These are phyloP conservation scores for Meles meles DNA, from an alignment of 2,113 vertebrate species.

Conservation along the genomic window DNA sequence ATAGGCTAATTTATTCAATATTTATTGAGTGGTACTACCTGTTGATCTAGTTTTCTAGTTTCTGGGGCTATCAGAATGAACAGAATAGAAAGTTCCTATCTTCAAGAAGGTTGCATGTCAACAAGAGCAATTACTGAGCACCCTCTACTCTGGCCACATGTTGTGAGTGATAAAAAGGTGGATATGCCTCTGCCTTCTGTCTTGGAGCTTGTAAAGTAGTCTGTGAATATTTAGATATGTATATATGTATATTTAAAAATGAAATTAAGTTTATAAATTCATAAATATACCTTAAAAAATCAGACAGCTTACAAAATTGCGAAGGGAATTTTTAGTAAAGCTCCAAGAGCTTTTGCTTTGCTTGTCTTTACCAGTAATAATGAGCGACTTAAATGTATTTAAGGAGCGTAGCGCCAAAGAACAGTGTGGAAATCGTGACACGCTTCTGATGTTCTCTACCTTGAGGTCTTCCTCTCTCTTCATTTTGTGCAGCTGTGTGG, in stretches of 20 bases:
- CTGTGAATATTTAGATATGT: background rate
- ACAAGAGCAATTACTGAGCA: background rate
- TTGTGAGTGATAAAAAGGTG: background rate
- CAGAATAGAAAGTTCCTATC: background rate
- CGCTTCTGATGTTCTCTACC: background rate
- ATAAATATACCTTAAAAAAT: background rate
- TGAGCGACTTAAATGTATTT: background rate
- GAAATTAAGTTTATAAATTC: background rate
- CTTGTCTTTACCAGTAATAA: background rate
- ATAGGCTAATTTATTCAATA: background rate
- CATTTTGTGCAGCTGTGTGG: background rate
- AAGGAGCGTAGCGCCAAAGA: background rate
- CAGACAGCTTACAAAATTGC: background rate
- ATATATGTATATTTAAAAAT: too few relatives aligned
- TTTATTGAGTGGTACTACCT: background rate
- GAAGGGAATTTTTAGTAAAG: background rate
- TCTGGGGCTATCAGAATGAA: background rate
- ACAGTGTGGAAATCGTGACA: background rate
- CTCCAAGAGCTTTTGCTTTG: background rate
- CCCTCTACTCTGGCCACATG: background rate
- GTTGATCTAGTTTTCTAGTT: background rate
- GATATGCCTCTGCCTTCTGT: background rate
- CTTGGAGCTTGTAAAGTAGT: background rate
- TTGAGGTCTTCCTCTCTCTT: background rate
- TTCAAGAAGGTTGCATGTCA: background rate